Evolutionary conservation across 2,113 vertebrate species (phyloP).

Genomic region (Sakesphorus luctuosus): DNA sequence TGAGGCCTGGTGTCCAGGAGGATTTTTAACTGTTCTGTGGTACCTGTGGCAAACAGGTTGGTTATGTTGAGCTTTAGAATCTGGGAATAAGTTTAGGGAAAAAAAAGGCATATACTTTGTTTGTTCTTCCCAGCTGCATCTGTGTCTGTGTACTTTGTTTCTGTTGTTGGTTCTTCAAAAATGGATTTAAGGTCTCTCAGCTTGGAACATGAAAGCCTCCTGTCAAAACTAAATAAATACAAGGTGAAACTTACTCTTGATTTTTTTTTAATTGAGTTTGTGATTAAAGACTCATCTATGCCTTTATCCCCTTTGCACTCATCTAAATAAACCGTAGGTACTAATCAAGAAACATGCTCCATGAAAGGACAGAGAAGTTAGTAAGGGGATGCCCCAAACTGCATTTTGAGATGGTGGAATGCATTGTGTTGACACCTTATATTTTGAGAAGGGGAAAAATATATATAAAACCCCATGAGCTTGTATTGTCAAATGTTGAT

Average conservation of each 20-base stretch:
- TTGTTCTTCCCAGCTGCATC: accelerated
- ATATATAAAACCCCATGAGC: background rate
- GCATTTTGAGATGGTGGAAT: background rate
- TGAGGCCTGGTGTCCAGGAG: background rate
- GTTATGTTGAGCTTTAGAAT: background rate
- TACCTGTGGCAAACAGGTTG: background rate
- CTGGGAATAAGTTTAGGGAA: background rate
- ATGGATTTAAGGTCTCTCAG: background rate
- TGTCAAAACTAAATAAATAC: slow-evolving; percentile 43
- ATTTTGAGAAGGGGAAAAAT: background rate
- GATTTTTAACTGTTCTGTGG: background rate
- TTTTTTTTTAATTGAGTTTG: slow-evolving; percentile 15
- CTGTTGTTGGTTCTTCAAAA: background rate
- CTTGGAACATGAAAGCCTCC: background rate
- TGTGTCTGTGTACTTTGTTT: background rate
- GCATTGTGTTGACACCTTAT: background rate
- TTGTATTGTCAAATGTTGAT: background rate
- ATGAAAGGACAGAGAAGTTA: background rate
- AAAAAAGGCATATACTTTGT: background rate
- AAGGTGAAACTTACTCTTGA: background rate
- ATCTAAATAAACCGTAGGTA: background rate
- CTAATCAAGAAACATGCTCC: background rate
- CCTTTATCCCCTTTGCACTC: background rate
- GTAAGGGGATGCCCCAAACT: background rate
- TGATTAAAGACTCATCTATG: background rate